Evolutionary conservation across 2,888 invertebrate genomes (phyloP).

Genomic region (Noctuana brunneofusca): DNA sequence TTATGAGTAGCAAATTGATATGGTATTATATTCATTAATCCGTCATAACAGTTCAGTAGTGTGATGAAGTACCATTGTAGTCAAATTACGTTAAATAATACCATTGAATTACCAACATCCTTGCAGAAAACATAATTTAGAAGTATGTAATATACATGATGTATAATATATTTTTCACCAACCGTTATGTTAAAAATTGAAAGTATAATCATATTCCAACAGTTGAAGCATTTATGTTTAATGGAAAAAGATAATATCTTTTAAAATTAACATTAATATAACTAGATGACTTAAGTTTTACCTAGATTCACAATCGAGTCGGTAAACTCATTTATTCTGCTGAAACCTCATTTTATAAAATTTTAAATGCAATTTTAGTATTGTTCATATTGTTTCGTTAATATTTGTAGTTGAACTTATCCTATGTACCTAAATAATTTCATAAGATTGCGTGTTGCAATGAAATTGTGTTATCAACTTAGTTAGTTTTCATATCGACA

Average conservation of each 20-base stretch:
- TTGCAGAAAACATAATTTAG: no score
- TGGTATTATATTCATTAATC: background rate
- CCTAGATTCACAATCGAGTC: conserved; percentile 9
- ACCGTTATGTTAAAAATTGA: no score
- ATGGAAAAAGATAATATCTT: no score
- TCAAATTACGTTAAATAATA: background rate
- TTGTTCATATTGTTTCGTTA: background rate
- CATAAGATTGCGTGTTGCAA: background rate
- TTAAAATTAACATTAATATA: no score
- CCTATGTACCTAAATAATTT: background rate
- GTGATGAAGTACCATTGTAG: background rate
- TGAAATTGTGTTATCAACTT: no score
- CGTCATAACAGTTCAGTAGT: background rate
- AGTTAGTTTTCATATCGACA: background rate
- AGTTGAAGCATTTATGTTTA: no score
- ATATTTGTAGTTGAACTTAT: background rate
- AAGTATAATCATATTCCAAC: no score
- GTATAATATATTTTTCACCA: no score
- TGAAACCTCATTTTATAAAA: conserved; percentile 77
- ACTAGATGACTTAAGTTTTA: background rate
- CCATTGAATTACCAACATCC: no score
- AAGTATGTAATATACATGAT: no score
- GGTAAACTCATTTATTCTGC: conserved; percentile 80
- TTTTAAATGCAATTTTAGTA: conserved; percentile 50
- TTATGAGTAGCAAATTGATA: background rate